Evolutionary conservation across 1,140 invertebrate species (phyloP), one percentile per base, ranked within the genome.

Genomic region (Augochlora pura): DNA sequence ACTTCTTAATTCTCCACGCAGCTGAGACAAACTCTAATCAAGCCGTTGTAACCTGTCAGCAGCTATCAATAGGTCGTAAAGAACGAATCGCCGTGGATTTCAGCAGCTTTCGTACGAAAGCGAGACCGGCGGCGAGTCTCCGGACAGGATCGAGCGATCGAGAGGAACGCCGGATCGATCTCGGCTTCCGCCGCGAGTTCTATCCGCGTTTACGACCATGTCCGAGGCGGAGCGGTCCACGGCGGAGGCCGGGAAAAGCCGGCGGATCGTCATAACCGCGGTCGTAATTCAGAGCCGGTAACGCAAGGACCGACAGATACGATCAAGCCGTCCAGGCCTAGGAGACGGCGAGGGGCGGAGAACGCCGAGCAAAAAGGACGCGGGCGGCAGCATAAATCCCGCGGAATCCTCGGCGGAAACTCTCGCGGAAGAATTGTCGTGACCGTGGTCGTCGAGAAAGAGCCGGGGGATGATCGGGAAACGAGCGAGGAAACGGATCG

Each of bases 241-340:
- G 42, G 46, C 10, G 18, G 39, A 46, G 72, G 16, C 14, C 21
- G 1, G 18, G 21, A 62, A 65, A 76, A 81, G 68, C 49, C 70
- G 42, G 39, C 39, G 23, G 74, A 83, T 76, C 63, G 66, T 83
- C 77, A 39, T 80, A 83, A 83, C 73, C 67, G 59, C n/a, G 72
- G 59, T 80, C 81, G 81, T 85, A 85, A 85, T 77, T 85, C 81
- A 80, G 80, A 73, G 25, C 69, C 21, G 32, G 76, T 75, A 82
- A 85, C 49, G 38, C 52, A 73, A 86, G 57, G 52, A 46, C 54
- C 77, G 73, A 85, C 60, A 69, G 83, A 67, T 77, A 80, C 70
- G 84, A 84, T 85, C 81, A 32, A 78, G 67, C 73, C 32, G 52
- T 74, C n/a, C 1, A 10, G 42, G 60, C 59, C 39, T 49, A 27